A percentile compares a stretch with the other conserved stretches of the same genome.
These are phyloP conservation scores for Parauchenoglanis ngamensis DNA, from an alignment of 2,797 vertebrate genomes.

Conservation along the genomic window DNA sequence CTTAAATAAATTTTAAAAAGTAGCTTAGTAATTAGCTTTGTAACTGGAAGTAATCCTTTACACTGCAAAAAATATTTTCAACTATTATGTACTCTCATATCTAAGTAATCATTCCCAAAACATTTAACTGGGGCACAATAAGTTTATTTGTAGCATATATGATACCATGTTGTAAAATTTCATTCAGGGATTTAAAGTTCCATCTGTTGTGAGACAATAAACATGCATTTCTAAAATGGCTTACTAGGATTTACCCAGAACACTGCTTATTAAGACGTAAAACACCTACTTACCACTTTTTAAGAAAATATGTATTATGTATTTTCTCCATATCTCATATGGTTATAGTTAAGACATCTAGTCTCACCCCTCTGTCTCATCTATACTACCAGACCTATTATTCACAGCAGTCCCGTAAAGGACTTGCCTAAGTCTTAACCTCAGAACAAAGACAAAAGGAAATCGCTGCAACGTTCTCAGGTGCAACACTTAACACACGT, in stretches of 20 bases:
- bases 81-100: background rate
- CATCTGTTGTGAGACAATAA: background rate
- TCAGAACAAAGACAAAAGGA: slow-evolving; percentile 27
- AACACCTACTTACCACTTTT: background rate
- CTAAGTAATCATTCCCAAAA: background rate
- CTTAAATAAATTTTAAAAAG: background rate
- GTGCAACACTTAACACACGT: slow-evolving; percentile 44
- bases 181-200: background rate
- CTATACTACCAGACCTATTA: background rate
- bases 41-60: background rate
- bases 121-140: background rate
- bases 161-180: background rate
- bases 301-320: background rate
- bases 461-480: slow-evolving; percentile 19
- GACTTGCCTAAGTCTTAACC: background rate
- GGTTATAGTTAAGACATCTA: background rate
- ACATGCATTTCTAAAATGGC: no score
- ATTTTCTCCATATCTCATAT: background rate
- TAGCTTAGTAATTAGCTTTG: no score
- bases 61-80: no score
- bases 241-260: background rate
- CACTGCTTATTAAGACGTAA: background rate
- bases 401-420: background rate
- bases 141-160: background rate
- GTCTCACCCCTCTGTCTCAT: background rate